Conservation (phyloP, 2,797 vertebrate species). For the Sebastes diploproa region DNA sequence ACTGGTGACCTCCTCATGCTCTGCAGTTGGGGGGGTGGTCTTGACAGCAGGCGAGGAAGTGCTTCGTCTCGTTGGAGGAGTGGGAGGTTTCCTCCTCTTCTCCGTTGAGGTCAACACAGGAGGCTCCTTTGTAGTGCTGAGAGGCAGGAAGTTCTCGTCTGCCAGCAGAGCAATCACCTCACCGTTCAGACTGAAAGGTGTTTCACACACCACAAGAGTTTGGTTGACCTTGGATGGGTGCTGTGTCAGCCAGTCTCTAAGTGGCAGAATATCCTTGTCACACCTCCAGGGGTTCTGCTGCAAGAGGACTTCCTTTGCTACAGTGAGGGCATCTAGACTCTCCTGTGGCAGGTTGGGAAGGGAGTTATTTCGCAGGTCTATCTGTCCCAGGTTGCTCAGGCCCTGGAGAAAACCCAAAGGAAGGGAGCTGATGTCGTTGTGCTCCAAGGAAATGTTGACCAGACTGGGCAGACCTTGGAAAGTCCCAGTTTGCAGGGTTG, state of each 20-base stretch:
- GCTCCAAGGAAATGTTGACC: constrained; percentile 90
- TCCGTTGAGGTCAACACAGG: constrained; percentile 46
- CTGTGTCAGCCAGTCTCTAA: constrained; percentile 85
- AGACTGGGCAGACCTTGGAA: constrained; percentile 85
- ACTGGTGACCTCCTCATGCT: constrained; percentile 33
- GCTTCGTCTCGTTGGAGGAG: constrained; percentile 46
- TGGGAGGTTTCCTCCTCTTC: constrained; percentile 52
- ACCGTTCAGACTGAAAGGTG: constrained; percentile 73
- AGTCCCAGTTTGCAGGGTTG: constrained; percentile 75
- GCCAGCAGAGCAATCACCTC: constrained; percentile 71
- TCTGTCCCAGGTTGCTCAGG: constrained; percentile 70
- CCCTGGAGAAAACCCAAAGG: constrained; percentile 82
- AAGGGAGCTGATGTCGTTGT: constrained; percentile 85
- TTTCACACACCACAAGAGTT: constrained; percentile 80
- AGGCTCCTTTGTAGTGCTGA: constrained; percentile 40
- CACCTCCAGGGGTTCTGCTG: constrained; percentile 93
- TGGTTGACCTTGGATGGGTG: constrained; percentile 81
- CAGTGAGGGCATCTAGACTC: constrained; percentile 81
- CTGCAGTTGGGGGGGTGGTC: constrained; percentile 54
- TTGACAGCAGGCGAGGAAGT: constrained; percentile 63
- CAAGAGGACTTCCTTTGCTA: constrained; percentile 81
- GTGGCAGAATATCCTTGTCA: constrained; percentile 85
- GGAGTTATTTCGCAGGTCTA: constrained; percentile 90
- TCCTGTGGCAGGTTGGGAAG: constrained; percentile 83
- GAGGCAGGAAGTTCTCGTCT: constrained; percentile 46